Conservation (phyloP, 2,113 vertebrate species). For the Meles meles region DNA sequence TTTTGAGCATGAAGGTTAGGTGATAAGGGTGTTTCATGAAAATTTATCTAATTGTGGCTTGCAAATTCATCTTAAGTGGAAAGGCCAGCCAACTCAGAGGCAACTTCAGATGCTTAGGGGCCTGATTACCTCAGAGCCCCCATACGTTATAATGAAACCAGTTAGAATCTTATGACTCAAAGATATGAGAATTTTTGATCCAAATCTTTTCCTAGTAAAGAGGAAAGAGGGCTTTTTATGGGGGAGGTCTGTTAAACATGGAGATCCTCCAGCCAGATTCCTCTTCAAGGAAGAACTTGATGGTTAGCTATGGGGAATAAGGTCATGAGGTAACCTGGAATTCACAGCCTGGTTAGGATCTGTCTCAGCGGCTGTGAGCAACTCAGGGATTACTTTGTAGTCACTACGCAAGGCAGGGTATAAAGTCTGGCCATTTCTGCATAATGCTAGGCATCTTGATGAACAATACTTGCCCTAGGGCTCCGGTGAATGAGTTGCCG, state of each 20-base stretch:
- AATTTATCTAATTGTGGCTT: slow-evolving; percentile 22
- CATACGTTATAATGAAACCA: not conserved
- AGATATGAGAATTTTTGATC: slow-evolving; percentile 21
- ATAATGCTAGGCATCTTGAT: not conserved
- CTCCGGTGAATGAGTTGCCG: not conserved
- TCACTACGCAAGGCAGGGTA: not conserved
- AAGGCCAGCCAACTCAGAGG: not conserved
- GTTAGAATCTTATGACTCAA: not conserved
- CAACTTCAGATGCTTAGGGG: not conserved
- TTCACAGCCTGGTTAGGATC: not conserved
- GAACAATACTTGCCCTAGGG: not conserved
- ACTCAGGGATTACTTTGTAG: not conserved
- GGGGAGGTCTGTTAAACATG: not conserved
- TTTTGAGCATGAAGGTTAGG: not conserved
- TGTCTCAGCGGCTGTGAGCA: not conserved
- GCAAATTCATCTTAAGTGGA: not conserved
- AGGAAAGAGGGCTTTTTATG: not conserved
- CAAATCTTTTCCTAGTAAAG: not conserved
- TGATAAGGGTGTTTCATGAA: not conserved
- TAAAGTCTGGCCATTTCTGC: not conserved
- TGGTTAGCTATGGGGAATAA: not conserved
- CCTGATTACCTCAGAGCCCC: slow-evolving; percentile 9
- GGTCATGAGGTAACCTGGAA: not conserved
- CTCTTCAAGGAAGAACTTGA: not conserved
- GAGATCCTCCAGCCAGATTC: not conserved